Evolutionary conservation across 2,797 vertebrate species (phyloP).

Genomic region (Macroramphosus scolopax): DNA sequence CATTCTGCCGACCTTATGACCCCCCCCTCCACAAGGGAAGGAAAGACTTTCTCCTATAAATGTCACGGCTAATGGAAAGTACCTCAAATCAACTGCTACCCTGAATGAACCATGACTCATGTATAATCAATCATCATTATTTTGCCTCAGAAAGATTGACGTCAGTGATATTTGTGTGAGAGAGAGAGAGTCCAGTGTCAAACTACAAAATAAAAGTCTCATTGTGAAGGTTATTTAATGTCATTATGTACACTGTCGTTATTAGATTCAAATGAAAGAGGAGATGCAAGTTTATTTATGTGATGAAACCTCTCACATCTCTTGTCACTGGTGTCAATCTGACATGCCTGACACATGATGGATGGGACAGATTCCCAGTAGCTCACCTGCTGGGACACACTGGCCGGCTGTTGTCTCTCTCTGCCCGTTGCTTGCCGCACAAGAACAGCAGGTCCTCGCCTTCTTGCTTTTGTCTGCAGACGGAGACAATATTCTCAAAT

Average conservation of each 20-base stretch:
- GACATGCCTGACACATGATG: too few species aligned
- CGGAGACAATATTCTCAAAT: slow-evolving; percentile 10
- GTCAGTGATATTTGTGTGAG: slow-evolving; percentile 1
- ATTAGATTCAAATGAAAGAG: too few species aligned
- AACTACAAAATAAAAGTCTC: too few species aligned
- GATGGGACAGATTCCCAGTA: too few species aligned
- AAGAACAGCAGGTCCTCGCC: slow-evolving; percentile 70
- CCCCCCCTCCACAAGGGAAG: slow-evolving; percentile 3
- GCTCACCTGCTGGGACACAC: slow-evolving; percentile 51
- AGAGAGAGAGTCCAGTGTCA: too few species aligned
- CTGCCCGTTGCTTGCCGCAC: slow-evolving; percentile 53
- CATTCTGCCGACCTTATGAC: slow-evolving; percentile 21
- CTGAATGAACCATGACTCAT: slow-evolving; percentile 26
- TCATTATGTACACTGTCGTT: too few species aligned
- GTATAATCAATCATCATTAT: slow-evolving; percentile 36
- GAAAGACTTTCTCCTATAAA: slow-evolving; percentile 52
- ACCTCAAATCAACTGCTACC: slow-evolving; percentile 14
- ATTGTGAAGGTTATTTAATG: too few species aligned
- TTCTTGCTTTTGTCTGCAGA: slow-evolving; percentile 80
- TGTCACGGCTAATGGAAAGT: slow-evolving; percentile 34
- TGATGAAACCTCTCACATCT: too few species aligned
- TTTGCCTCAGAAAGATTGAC: slow-evolving; percentile 14
- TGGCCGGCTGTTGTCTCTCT: slow-evolving; percentile 40
- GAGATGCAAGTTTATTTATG: too few species aligned
- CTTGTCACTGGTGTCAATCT: too few species aligned